phyloP scores from a whole-genome alignment of 2,888 invertebrate genomes.

The Oligia latruncula region DNA sequence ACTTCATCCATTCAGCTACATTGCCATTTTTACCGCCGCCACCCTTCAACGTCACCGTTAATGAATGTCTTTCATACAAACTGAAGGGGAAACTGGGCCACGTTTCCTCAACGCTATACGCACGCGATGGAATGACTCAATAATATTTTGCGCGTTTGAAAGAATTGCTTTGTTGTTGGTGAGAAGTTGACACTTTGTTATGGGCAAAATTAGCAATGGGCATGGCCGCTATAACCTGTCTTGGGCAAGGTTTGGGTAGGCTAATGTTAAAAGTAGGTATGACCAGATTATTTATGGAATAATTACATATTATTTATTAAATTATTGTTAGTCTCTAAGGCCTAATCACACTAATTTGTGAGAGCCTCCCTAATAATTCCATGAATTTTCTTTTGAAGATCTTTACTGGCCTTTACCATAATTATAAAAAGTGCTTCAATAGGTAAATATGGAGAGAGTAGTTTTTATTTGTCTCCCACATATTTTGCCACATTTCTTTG shows the following conservation, averaged over 20 bases:
- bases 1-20: slow-evolving; percentile 37
- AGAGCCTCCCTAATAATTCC: not conserved
- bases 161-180: slow-evolving; percentile 9
- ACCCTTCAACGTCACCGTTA: slow-evolving; percentile 46
- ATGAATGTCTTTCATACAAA: slow-evolving; percentile 62
- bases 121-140: slow-evolving; percentile 14
- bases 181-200: not conserved
- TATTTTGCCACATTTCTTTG: too few relatives aligned
- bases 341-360: not conserved
- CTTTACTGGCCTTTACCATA: not conserved
- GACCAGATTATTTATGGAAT: too few relatives aligned
- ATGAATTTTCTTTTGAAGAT: not conserved
- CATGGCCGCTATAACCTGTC: not conserved
- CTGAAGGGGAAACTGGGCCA: slow-evolving; percentile 55
- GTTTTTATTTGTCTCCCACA: too few relatives aligned
- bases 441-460: not conserved
- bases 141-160: slow-evolving; percentile 24
- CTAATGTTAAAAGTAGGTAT: not conserved
- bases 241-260: not conserved
- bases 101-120: slow-evolving; percentile 31
- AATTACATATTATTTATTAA: too few relatives aligned
- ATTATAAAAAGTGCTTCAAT: not conserved
- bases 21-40: slow-evolving; percentile 41
- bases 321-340: not conserved
- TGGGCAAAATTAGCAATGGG: not conserved